These are phyloP conservation scores for Cygnus olor DNA, from an alignment of 2,797 vertebrate species.

Conservation along the genomic window DNA sequence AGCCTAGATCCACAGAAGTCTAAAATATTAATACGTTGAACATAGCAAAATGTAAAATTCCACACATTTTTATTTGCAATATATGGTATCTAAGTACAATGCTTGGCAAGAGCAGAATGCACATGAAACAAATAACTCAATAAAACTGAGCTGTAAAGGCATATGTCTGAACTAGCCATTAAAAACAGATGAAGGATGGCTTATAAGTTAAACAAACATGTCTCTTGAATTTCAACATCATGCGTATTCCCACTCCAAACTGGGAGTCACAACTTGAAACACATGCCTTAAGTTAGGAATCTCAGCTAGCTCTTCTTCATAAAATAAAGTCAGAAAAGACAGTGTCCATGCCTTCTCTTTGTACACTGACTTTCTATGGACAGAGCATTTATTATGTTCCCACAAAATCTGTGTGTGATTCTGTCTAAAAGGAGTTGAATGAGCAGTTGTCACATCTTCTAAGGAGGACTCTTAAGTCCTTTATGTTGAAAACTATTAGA, in stretches of 20 bases:
- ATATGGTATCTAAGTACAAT: not conserved
- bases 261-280: not conserved
- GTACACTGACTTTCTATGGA: rapidly evolving
- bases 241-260: rapidly evolving
- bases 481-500: not conserved
- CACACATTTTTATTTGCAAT: not conserved
- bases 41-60: not conserved
- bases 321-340: not conserved
- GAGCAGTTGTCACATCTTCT: not conserved
- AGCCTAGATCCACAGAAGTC: not conserved
- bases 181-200: not conserved
- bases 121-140: not conserved
- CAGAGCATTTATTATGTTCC: not conserved
- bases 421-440: not conserved
- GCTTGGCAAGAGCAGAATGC: not conserved
- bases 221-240: not conserved
- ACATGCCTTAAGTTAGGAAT: not conserved
- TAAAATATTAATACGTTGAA: not conserved
- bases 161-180: not conserved
- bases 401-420: not conserved
- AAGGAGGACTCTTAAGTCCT: not conserved
- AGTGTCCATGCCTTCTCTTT: not conserved
- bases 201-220: not conserved
- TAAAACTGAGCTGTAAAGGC: not conserved
- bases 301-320: not conserved